Base-by-base conservation (phyloP, 1,140 invertebrate genomes). In the Trichonephila clavata region DNA sequence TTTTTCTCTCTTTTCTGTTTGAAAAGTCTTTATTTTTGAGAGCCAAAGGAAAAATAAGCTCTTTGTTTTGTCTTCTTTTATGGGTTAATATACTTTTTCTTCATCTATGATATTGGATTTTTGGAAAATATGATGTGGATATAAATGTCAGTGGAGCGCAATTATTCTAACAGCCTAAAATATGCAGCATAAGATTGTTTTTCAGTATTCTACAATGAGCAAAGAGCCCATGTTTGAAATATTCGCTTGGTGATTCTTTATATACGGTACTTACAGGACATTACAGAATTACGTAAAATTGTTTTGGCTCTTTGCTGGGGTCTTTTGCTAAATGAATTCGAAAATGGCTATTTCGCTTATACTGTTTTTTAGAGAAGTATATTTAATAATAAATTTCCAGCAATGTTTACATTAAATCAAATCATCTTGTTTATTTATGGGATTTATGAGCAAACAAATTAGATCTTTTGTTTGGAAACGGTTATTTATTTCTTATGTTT, bases 41-140 rank as follows among this genome's bases (percentile, higher is more conserved):
- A 90, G 8, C 71, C n/a, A 90, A 90, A 90, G 68, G 24, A 60
- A 90, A 71, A 86, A 80, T 80, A 90, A 90, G 68, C 24, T 71
- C 88, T 91, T 91, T 91, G 90, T 91, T 91, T 91, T 84, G 77
- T 83, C 50, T 20, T n/a, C 43, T 80, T 91, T 91, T 91, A 91
- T 91, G 90, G 90, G 90, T 91, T 91, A 91, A 91, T 91, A 91
- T 91, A 24, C 90, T 91, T 91, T 91, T 59, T 80, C 77, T 84
- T 81, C 71, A 77, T 91, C 90, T 77, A 39, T 65, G 68, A 91
- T 91, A 91, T 91, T 91, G 80, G 80, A 91, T 91, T 91, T 91
- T 91, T 65, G 50, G 32, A 77, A 91, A 91, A 91, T 91, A 91
- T 91, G 90, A 91, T 50, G 59, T 65, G 77, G 90, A 61, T 50